A percentile compares a stretch with the other conserved stretches of the same genome.
phyloP scores from a whole-genome alignment of 2,888 invertebrate genomes.

The Nemoura dubitans region DNA sequence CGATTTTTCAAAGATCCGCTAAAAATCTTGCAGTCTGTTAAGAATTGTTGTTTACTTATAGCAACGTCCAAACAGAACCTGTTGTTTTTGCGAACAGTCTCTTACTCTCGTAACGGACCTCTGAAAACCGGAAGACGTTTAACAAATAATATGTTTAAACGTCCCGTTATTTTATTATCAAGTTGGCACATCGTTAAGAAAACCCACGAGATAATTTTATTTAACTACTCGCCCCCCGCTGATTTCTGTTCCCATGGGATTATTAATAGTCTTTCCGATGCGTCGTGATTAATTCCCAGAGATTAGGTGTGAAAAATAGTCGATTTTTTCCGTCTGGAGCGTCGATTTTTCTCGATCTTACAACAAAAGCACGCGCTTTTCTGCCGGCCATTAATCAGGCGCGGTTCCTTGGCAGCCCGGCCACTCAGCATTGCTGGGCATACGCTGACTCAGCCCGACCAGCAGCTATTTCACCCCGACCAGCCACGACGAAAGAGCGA shows the following conservation, averaged over 20 bases:
- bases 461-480: background rate
- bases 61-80: too few species aligned
- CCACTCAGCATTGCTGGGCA: slow-evolving; percentile 1
- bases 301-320: slow-evolving; percentile 37
- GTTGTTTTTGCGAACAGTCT: too few species aligned
- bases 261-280: slow-evolving; percentile 2
- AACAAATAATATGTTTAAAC: too few species aligned
- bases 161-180: too few species aligned
- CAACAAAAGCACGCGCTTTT: slow-evolving; percentile 29
- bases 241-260: background rate
- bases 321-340: slow-evolving; percentile 1
- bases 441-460: slow-evolving; percentile 23
- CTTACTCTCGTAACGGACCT: too few species aligned
- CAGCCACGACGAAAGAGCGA: background rate
- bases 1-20: too few species aligned
- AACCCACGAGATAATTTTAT: background rate
- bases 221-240: background rate
- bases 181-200: too few species aligned
- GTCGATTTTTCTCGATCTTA: slow-evolving; percentile 41
- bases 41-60: too few species aligned
- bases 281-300: slow-evolving; percentile 31
- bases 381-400: slow-evolving; percentile 16
- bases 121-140: too few species aligned
- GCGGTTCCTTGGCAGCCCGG: background rate
- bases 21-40: too few species aligned